phyloP scores from a whole-genome alignment of 2,797 vertebrate genomes.

The Characodon lateralis region DNA sequence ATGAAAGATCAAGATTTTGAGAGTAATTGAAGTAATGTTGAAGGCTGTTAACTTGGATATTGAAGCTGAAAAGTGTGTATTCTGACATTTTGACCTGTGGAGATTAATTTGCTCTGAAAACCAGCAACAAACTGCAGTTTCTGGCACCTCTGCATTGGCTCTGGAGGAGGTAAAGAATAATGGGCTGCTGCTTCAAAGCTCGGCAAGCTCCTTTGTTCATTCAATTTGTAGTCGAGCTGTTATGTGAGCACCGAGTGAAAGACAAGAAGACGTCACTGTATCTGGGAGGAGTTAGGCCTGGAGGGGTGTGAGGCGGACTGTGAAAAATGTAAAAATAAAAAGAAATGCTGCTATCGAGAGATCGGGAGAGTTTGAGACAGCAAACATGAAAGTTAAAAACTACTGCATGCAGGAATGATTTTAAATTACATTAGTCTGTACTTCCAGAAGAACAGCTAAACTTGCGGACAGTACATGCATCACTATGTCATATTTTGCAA shows the following conservation, averaged over 20 bases:
- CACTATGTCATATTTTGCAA: background rate
- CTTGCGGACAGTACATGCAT: background rate
- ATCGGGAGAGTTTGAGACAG: slow-evolving; percentile 22
- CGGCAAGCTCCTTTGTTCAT: slow-evolving; percentile 37
- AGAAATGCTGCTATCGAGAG: slow-evolving; percentile 5
- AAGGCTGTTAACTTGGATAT: background rate
- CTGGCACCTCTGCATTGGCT: slow-evolving; percentile 4
- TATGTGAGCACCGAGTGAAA: slow-evolving; percentile 44
- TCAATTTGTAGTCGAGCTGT: slow-evolving; percentile 40
- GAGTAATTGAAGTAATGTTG: background rate
- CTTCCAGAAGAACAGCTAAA: slow-evolving; percentile 3
- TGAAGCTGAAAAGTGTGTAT: background rate
- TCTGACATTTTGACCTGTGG: background rate
- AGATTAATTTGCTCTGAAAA: slow-evolving; percentile 1
- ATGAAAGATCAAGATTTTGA: background rate
- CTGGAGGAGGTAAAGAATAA: slow-evolving; percentile 7
- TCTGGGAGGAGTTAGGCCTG: slow-evolving; percentile 14
- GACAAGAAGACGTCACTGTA: slow-evolving; percentile 33
- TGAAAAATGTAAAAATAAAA: slow-evolving; percentile 7
- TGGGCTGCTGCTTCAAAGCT: slow-evolving; percentile 19
- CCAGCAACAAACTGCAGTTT: background rate
- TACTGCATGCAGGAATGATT: background rate
- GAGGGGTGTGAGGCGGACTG: slow-evolving; percentile 3
- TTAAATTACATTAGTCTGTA: slow-evolving; percentile 10
- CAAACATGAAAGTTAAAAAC: slow-evolving; percentile 27